Evolutionary conservation across 37 sponge, comb jelly and placozoan genomes (phyloP).

Genomic region (Halisarca cf. caerulea): DNA sequence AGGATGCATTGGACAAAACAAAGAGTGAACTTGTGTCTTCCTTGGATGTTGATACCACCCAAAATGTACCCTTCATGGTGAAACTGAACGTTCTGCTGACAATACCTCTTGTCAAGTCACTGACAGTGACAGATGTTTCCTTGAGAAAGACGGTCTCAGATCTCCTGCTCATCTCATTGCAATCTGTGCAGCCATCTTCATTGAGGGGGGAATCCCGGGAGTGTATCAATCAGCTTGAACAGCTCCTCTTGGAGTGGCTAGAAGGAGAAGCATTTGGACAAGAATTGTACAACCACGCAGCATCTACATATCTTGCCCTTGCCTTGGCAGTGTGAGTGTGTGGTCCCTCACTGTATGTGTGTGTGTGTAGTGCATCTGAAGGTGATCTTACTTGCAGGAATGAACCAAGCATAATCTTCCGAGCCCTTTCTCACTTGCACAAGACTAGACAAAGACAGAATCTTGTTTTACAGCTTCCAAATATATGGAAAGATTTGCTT

Average conservation of each 20-base stretch:
- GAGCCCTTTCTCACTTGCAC: no score
- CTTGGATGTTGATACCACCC: background rate
- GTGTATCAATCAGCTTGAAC: constrained; percentile 85
- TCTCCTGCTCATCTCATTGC: constrained; percentile 68
- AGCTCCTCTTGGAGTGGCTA: constrained; percentile 86
- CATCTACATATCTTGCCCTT: constrained; percentile 78
- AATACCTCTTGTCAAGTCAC: constrained; percentile 84
- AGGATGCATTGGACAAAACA: constrained; percentile 9
- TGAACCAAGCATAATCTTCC: no score
- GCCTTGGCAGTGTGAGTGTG: constrained; percentile 75
- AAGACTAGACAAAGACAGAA: no score
- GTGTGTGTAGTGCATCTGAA: background rate
- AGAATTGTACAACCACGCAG: constrained; percentile 52
- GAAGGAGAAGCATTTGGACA: constrained; percentile 3
- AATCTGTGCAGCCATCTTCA: constrained; percentile 81
- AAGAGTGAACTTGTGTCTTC: background rate
- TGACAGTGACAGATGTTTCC: constrained; percentile 70
- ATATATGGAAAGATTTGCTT: no score
- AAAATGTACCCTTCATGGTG: constrained; percentile 2
- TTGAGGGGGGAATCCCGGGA: constrained; percentile 80
- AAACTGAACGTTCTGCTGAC: constrained; percentile 72
- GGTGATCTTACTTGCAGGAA: background rate
- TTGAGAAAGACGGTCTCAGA: constrained; percentile 64
- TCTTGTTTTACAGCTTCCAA: no score
- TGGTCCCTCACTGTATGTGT: background rate